Percentiles rank a stretch among this genome's conserved stretches.
Conservation (phyloP, 1,140 invertebrate species). For the Potamilus streckersoni region DNA sequence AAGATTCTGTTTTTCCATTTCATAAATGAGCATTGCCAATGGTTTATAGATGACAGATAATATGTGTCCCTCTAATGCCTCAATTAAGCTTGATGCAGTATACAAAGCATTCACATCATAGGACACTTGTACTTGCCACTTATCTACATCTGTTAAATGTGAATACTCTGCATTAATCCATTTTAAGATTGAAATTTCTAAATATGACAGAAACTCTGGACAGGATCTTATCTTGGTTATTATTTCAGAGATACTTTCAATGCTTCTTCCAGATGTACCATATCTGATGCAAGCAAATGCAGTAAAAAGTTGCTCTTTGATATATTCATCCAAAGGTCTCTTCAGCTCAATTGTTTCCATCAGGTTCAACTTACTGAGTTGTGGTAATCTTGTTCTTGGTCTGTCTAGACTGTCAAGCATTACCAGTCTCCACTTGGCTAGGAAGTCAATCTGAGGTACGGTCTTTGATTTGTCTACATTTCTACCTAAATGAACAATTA, state of each 20-base stretch:
- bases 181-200: slow-evolving; percentile 30
- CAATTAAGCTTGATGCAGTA: slow-evolving; percentile 9
- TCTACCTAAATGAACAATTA: slow-evolving; percentile 38
- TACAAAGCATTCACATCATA: slow-evolving; percentile 7
- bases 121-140: slow-evolving; percentile 13
- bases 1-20: slow-evolving; percentile 6
- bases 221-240: slow-evolving; percentile 17
- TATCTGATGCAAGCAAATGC: slow-evolving; percentile 43
- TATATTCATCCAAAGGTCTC: slow-evolving; percentile 21
- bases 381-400: slow-evolving; percentile 9
- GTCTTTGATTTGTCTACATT: not conserved
- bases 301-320: slow-evolving; percentile 41
- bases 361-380: slow-evolving; percentile 8
- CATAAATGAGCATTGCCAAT: slow-evolving; percentile 11
- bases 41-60: slow-evolving; percentile 4
- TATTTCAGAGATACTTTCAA: slow-evolving; percentile 22
- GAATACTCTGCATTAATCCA: not conserved
- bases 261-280: slow-evolving; percentile 11
- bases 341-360: slow-evolving; percentile 25
- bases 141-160: not conserved
- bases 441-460: slow-evolving; percentile 36
- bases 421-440: slow-evolving; percentile 38
- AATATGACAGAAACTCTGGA: slow-evolving; percentile 10
- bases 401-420: slow-evolving; percentile 34
- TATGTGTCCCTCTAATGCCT: slow-evolving; percentile 12